Base-by-base conservation (phyloP, 35 echinoderm and acorn worm genomes). In the Apostichopus japonicus region DNA sequence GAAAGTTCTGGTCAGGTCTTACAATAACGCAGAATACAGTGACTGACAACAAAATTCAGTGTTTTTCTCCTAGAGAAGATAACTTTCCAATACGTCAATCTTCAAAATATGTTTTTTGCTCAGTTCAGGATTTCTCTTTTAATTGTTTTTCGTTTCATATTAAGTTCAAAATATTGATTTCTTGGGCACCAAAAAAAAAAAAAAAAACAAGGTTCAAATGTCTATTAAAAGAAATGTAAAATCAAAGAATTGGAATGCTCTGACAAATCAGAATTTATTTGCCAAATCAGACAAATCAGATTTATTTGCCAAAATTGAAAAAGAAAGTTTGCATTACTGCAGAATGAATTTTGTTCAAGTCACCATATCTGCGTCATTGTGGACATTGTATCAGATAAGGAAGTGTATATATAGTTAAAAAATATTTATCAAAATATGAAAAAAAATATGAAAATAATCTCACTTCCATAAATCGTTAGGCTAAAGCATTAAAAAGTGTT, bases 1-100 rank as follows among this genome's bases (percentile, higher is more conserved):
- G 93, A 90, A 94, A 59, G 93, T 94, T 90, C 93, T 94, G 93
- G 93, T 51, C 83, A 79, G 67, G 86, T 80, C 53, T 33, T 51
- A 56, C 76, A 67, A 91, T 78, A 65, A 52, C 90, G n/a, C 76
- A 59, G 72, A 79, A 51, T 91, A 91, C 72, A 90, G 88, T 56
- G 53, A 61, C 88, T 90, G 72, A 78, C 14, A 6, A 21, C 25
- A 33, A 52, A 67, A 67, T 67, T 15, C 19, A 19, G 63, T 19
- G 63, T 44, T 44, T 44, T 44, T 44, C 33, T 44, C 33, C 33
- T 44, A 44, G 33, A 44, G 33, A 44, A 44, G 4, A 44, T 44
- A 44, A 44, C 33, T 44, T 44, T 44, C 33, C 33, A 44, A 44
- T 44, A 44, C 33, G 33, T 44, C 33, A 44, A 44, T 44, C 33